Conservation (phyloP, 2,797 vertebrate genomes). For the Urophycis tenuis region DNA sequence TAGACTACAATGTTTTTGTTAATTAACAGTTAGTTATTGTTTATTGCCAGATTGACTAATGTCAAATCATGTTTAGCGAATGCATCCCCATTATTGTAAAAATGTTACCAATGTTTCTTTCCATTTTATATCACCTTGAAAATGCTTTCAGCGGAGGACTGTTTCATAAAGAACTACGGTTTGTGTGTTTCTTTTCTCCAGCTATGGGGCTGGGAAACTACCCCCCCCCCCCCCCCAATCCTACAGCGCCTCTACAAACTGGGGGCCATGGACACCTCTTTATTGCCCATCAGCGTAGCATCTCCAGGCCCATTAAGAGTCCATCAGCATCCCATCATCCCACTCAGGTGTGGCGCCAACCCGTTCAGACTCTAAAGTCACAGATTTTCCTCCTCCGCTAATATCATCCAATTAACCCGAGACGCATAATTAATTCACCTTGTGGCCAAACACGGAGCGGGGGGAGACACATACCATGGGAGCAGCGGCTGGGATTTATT, state of each 20-base stretch:
- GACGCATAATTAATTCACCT: slow-evolving; percentile 60
- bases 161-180: neutral
- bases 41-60: too few relatives aligned
- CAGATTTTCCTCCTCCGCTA: slow-evolving; percentile 56
- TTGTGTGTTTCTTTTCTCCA: neutral
- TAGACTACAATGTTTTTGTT: too few relatives aligned
- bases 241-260: neutral
- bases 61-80: too few relatives aligned
- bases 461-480: slow-evolving; percentile 27
- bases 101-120: neutral
- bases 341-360: slow-evolving; percentile 52
- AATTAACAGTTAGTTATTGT: too few relatives aligned
- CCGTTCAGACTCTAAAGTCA: slow-evolving; percentile 51
- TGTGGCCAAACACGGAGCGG: slow-evolving; percentile 43
- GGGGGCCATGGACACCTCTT: slow-evolving; percentile 19
- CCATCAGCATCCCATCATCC: slow-evolving; percentile 63
- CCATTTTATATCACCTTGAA: neutral
- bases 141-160: neutral
- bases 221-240: neutral
- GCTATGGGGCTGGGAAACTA: neutral
- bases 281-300: slow-evolving; percentile 36
- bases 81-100: too few relatives aligned
- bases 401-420: slow-evolving; percentile 64
- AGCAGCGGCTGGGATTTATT: slow-evolving; percentile 47
- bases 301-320: slow-evolving; percentile 54